A percentile compares a stretch with the other conserved stretches of the same genome.
These are phyloP conservation scores for Triplophysa bombifrons DNA, from an alignment of 2,797 vertebrate species.

Conservation along the genomic window DNA sequence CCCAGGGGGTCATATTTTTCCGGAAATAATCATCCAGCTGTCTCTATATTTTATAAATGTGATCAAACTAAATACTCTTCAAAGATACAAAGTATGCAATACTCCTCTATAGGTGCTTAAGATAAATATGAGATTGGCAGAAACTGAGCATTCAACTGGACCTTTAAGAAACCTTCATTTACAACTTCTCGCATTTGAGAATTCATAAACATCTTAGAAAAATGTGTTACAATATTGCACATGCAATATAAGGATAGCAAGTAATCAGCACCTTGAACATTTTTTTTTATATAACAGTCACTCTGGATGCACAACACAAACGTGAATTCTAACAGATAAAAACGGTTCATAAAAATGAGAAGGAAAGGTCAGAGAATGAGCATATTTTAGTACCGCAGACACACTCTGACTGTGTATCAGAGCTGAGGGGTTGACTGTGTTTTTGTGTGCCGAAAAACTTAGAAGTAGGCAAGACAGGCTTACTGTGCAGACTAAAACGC, in stretches of 20 bases:
- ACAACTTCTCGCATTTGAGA: neutral
- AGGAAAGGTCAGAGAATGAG: neutral
- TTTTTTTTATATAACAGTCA: no score
- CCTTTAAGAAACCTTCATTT: neutral
- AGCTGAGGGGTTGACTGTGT: constrained; percentile 46
- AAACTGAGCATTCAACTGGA: no score
- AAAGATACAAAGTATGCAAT: no score
- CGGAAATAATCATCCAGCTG: no score
- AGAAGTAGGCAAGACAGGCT: constrained; percentile 62
- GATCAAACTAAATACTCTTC: no score
- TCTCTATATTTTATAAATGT: no score
- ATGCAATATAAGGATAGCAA: neutral
- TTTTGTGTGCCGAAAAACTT: constrained; percentile 58
- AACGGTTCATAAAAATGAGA: neutral
- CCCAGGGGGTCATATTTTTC: no score
- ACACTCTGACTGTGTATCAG: constrained; percentile 23
- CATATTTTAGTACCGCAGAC: neutral
- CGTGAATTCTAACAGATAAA: neutral
- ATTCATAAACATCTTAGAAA: neutral
- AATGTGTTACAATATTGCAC: neutral
- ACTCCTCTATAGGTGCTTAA: no score
- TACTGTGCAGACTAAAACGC: constrained; percentile 60
- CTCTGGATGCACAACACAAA: neutral
- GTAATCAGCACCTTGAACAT: neutral
- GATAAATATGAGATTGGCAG: no score